Evolutionary conservation across 2,113 vertebrate species (phyloP).

Genomic region (Macrotus californicus): DNA sequence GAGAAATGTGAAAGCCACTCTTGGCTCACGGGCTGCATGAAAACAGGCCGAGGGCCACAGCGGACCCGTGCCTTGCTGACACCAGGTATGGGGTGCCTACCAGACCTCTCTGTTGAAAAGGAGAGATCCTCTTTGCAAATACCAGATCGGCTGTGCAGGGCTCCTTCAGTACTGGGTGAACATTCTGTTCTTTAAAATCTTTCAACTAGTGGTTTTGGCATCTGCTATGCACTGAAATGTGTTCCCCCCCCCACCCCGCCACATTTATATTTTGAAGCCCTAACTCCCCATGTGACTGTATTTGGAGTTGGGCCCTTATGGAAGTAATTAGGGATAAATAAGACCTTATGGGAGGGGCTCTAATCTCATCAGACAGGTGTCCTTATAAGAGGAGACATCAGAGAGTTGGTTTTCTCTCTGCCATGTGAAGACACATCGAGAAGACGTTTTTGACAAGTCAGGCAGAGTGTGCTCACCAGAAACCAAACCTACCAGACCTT

Average conservation of each 20-base stretch:
- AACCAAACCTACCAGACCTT: background rate
- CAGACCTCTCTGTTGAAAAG: background rate
- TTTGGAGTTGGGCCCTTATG: background rate
- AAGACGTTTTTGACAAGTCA: background rate
- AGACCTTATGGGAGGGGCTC: background rate
- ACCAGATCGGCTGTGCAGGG: fast-evolving
- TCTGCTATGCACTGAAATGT: background rate
- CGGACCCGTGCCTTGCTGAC: background rate
- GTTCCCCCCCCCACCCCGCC: fast-evolving
- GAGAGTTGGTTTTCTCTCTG: background rate
- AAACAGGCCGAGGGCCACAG: background rate
- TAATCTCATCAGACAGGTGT: background rate
- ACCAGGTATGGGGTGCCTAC: background rate
- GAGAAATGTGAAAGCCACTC: slow-evolving; percentile 14
- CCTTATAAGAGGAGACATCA: background rate
- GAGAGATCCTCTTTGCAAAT: background rate
- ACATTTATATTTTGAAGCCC: background rate
- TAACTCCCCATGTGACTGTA: background rate
- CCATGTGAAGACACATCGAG: background rate
- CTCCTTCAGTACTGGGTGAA: background rate
- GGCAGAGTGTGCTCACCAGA: background rate
- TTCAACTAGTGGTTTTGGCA: background rate
- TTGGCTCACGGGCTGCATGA: background rate
- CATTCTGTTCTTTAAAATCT: background rate
- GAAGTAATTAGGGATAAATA: background rate